Percentiles rank a stretch among this genome's conserved stretches.
phyloP scores from a whole-genome alignment of 2,113 vertebrate genomes.

The Bubo scandiacus region DNA sequence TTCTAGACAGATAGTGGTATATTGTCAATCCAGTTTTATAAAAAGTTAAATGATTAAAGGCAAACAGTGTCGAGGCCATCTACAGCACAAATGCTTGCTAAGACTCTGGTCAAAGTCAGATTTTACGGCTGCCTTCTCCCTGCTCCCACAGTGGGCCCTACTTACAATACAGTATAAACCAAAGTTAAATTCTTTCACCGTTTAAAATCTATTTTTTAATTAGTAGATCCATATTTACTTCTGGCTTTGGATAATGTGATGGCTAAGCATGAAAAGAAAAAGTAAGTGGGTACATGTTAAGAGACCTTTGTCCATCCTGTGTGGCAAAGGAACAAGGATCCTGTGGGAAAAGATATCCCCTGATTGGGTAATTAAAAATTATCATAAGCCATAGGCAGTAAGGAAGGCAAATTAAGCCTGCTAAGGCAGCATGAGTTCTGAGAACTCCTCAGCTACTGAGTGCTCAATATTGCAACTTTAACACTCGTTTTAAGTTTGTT shows the following conservation, averaged over 20 bases:
- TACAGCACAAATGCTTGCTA: neutral
- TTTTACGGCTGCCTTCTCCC: neutral
- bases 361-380: conserved; percentile 63
- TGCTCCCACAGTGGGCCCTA: neutral
- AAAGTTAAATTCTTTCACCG: neutral
- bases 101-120: neutral
- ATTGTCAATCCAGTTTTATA: neutral
- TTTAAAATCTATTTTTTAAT: neutral
- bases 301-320: neutral
- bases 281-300: neutral
- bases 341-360: conserved; percentile 40
- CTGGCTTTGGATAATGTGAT: neutral
- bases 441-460: neutral
- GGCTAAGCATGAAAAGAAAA: neutral
- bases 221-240: neutral
- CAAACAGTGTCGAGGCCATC: neutral
- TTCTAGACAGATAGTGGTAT: neutral
- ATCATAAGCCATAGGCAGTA: conserved; percentile 44
- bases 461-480: neutral
- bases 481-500: neutral
- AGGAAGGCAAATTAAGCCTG: conserved; percentile 50
- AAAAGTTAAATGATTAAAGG: conserved; percentile 14
- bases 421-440: neutral
- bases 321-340: conserved; percentile 13
- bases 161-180: neutral